Conservation (phyloP, 2,888 invertebrate genomes). For the Phrixothrix hirtus region DNA sequence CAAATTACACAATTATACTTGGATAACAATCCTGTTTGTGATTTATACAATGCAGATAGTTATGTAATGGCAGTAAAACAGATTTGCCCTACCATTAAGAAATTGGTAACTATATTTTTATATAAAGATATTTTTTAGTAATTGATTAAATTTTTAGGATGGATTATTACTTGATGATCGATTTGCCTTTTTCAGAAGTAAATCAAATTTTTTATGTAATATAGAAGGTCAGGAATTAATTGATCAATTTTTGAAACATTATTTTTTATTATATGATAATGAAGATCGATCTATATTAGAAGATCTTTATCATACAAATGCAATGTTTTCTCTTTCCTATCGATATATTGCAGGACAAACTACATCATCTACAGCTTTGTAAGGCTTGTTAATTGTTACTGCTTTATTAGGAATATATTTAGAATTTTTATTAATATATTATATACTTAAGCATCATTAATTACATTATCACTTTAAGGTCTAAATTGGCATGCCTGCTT, state of each 20-base stretch:
- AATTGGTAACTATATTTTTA: constrained; percentile 58
- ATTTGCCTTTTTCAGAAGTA: constrained; percentile 6
- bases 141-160: too few relatives aligned
- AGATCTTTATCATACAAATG: constrained; percentile 66
- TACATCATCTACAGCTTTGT: too few relatives aligned
- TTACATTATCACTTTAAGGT: too few relatives aligned
- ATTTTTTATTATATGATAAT: constrained; percentile 67
- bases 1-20: constrained; percentile 57
- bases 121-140: too few relatives aligned
- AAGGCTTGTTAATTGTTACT: background rate
- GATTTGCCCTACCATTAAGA: constrained; percentile 59
- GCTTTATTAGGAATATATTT: constrained; percentile 46
- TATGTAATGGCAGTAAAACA: constrained; percentile 63
- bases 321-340: constrained; percentile 62
- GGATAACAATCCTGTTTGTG: constrained; percentile 74
- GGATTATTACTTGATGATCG: background rate
- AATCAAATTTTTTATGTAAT: constrained; percentile 60
- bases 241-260: constrained; percentile 53
- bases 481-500: too few relatives aligned
- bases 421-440: too few relatives aligned
- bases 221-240: constrained; percentile 56
- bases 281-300: constrained; percentile 59
- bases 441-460: too few relatives aligned
- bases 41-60: constrained; percentile 62
- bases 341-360: too few relatives aligned